phyloP scores from a whole-genome alignment of 2,797 vertebrate species.

The Picus viridis region DNA sequence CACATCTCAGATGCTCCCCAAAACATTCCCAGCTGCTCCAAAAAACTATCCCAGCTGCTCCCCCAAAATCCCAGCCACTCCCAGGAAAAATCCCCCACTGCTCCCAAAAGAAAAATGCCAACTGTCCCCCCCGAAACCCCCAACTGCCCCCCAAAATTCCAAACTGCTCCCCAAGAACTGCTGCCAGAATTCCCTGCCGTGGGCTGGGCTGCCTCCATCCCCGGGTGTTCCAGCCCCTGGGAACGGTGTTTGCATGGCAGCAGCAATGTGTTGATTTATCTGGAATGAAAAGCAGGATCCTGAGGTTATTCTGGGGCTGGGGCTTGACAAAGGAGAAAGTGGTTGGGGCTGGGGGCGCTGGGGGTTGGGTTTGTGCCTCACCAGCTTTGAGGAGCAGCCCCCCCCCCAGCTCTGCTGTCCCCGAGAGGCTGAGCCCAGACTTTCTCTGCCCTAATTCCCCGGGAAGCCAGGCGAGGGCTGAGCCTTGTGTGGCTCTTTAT shows the following conservation, averaged over 20 bases:
- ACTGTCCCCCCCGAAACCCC: too few relatives aligned
- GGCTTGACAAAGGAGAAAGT: not conserved
- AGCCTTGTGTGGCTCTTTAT: fast-evolving
- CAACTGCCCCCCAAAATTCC: too few relatives aligned
- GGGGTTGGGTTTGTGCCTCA: not conserved
- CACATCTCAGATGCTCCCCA: too few relatives aligned
- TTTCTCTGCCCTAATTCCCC: conserved; percentile 14
- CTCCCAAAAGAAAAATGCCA: too few relatives aligned
- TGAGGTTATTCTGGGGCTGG: not conserved
- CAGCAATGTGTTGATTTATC: not conserved
- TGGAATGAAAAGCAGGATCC: not conserved
- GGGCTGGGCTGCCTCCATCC: too few relatives aligned
- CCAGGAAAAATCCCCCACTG: too few relatives aligned
- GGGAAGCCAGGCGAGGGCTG: conserved; percentile 8
- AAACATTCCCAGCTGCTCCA: too few relatives aligned
- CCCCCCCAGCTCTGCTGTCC: fast-evolving
- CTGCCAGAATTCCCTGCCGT: too few relatives aligned
- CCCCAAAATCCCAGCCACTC: too few relatives aligned
- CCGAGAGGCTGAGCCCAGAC: not conserved
- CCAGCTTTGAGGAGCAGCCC: not conserved
- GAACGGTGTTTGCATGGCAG: not conserved
- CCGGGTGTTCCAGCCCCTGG: not conserved
- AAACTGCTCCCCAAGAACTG: too few relatives aligned
- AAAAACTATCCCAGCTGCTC: not conserved
- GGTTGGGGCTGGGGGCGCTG: not conserved